Evolutionary conservation across 2,113 vertebrate species (phyloP), one percentile per base, ranked within the genome.

Genomic region (Syrmaticus mikado): DNA sequence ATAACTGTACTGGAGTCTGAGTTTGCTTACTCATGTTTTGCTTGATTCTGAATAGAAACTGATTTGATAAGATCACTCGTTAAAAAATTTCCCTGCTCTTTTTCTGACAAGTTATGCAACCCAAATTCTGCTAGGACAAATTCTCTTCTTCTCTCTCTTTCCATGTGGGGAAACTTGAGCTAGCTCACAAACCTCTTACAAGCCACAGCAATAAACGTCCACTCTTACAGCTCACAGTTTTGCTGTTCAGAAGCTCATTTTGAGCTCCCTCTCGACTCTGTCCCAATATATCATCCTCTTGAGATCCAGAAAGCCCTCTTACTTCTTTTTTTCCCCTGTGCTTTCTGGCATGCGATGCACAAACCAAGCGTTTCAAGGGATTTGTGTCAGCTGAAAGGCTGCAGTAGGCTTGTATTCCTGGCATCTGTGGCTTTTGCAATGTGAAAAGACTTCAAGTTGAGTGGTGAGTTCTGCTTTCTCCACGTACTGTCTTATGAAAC

Each of bases 31-130:
- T 74, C 10, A 8, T 40, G 19, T 40, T 32, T n/a, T 30, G 13
- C 36, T 30, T 36, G 13, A 1, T 61, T 41, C 71, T 24, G 20
- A 27, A 18, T 52, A 71, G 36, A 7, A 28, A 16, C 10, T 15
- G 6, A 10, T 64, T 48, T 30, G 34, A 5, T 34, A 5, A 48
- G 22, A 48, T 75, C 3, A 1, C 16, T 43, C 41, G 0, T 1
- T 64, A 32, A 50, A 16, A 82, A 30, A 25, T 7, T 18, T 24
- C 36, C 48, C 7, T 28, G 0, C 28, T 72, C n/a, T 40, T 46
- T 17, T 61, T 55, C 65, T 55, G 60, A 10, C 12, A 8, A 40
- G 27, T 41, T 10, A 14, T 22, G 60, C 24, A 11, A 3, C 38
- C 38, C 40, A 36, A 40, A 10, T 52, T n/a, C 34, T 89, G n/a